These are phyloP conservation scores for Novumbra hubbsi DNA, from an alignment of 2,797 vertebrate species.

Conservation along the genomic window DNA sequence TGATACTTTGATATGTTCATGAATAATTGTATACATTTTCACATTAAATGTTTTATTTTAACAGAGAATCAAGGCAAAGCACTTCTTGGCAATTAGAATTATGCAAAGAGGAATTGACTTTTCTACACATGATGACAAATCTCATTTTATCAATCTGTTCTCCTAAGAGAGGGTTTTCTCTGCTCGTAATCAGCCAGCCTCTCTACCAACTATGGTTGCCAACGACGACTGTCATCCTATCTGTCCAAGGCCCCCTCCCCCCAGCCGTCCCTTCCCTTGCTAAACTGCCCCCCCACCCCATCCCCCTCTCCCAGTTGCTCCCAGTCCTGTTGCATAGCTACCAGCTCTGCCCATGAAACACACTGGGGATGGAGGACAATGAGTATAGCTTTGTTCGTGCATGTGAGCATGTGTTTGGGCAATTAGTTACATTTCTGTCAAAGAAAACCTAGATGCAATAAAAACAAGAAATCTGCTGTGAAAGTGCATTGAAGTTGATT, in stretches of 20 bases:
- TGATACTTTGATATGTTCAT: not conserved
- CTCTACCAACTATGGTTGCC: constrained; percentile 49
- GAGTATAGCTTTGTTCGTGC: not conserved
- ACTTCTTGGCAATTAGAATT: not conserved
- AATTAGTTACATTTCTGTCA: not conserved
- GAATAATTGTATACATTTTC: not conserved
- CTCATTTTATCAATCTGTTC: constrained; percentile 30
- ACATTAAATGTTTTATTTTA: not conserved
- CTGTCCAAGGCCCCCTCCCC: constrained; percentile 30
- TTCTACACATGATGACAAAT: constrained; percentile 18
- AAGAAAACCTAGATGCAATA: not conserved
- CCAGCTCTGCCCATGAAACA: constrained; percentile 65
- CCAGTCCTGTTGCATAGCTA: constrained; percentile 78
- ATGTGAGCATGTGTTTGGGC: not conserved
- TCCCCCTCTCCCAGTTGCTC: constrained; percentile 71
- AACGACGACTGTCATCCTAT: constrained; percentile 21
- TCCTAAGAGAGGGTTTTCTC: constrained; percentile 31
- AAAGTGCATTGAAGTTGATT: not conserved
- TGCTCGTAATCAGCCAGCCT: constrained; percentile 28
- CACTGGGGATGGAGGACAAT: constrained; percentile 71
- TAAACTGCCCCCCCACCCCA: constrained; percentile 68
- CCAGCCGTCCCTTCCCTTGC: constrained; percentile 35
- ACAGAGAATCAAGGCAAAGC: constrained; percentile 17
- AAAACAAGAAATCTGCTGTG: not conserved
- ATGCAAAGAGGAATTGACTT: constrained; percentile 20